phyloP scores from a whole-genome alignment of 2,888 invertebrate genomes.

The Dolomedes plantarius region DNA sequence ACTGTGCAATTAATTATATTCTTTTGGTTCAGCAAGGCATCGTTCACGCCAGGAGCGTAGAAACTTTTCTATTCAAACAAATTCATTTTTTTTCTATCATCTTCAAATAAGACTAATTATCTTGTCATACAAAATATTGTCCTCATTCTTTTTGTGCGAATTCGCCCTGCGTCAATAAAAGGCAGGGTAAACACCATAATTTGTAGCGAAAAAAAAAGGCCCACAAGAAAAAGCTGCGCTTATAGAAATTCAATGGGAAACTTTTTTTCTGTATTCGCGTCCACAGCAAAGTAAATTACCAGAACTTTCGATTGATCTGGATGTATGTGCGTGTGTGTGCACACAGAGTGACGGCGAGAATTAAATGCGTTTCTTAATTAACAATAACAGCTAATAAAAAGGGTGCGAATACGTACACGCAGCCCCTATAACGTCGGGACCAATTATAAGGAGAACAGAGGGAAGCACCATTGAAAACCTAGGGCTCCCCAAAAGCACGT shows the following conservation, averaged over 20 bases:
- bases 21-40: slow-evolving; percentile 56
- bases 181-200: slow-evolving; percentile 71
- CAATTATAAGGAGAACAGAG: slow-evolving; percentile 42
- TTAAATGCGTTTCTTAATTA: slow-evolving; percentile 71
- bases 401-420: slow-evolving; percentile 40
- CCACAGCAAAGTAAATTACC: slow-evolving; percentile 66
- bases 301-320: slow-evolving; percentile 70
- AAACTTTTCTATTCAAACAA: slow-evolving; percentile 71
- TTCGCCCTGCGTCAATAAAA: slow-evolving; percentile 68
- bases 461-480: slow-evolving; percentile 26
- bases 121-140: slow-evolving; percentile 72
- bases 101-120: slow-evolving; percentile 72
- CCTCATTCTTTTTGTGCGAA: slow-evolving; percentile 71
- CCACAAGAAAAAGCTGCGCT: slow-evolving; percentile 66
- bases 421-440: slow-evolving; percentile 36
- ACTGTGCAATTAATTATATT: slow-evolving; percentile 70
- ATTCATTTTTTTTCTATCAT: slow-evolving; percentile 70
- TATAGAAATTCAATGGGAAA: slow-evolving; percentile 65
- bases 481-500: slow-evolving; percentile 28
- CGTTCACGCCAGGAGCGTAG: slow-evolving; percentile 48
- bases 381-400: slow-evolving; percentile 72
- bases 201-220: slow-evolving; percentile 55
- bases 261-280: slow-evolving; percentile 45
- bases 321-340: slow-evolving; percentile 38
- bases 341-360: slow-evolving; percentile 45